A percentile compares a stretch with the other conserved stretches of the same genome.
phyloP scores from a whole-genome alignment of 2,113 vertebrate genomes.

The Centropristis striata region DNA sequence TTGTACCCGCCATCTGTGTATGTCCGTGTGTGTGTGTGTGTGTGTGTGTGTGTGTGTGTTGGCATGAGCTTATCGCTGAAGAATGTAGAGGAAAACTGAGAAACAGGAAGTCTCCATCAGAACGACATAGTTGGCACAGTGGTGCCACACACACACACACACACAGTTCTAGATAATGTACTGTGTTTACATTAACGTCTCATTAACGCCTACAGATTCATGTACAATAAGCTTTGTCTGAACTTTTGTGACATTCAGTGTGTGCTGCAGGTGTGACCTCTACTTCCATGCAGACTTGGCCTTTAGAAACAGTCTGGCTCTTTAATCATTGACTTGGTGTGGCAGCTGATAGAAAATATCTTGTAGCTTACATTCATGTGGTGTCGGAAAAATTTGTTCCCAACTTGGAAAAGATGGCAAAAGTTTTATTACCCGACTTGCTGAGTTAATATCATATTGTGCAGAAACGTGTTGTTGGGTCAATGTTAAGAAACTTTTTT shows the following conservation, averaged over 20 bases:
- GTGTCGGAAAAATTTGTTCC: too few species aligned
- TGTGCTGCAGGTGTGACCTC: slow-evolving; percentile 43
- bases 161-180: slow-evolving; percentile 23
- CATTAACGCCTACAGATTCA: slow-evolving; percentile 25
- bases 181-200: slow-evolving; percentile 19
- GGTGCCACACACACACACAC: slow-evolving; percentile 29
- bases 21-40: slow-evolving; percentile 14
- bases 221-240: background rate
- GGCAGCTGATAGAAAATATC: background rate
- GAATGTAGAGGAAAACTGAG: slow-evolving; percentile 83
- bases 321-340: slow-evolving; percentile 4
- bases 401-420: too few species aligned
- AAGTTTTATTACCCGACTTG: too few species aligned
- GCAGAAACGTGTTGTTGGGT: too few species aligned
- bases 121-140: slow-evolving; percentile 60
- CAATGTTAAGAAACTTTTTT: too few species aligned
- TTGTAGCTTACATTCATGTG: too few species aligned
- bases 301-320: slow-evolving; percentile 7
- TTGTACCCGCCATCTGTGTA: slow-evolving; percentile 33
- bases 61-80: slow-evolving; percentile 82
- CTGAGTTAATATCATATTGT: too few species aligned
- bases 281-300: background rate
- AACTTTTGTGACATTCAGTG: background rate
- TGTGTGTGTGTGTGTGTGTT: slow-evolving; percentile 47
- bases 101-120: slow-evolving; percentile 82